These are phyloP conservation scores for Muntiacus reevesi DNA, from an alignment of 2,113 vertebrate genomes.

Conservation along the genomic window DNA sequence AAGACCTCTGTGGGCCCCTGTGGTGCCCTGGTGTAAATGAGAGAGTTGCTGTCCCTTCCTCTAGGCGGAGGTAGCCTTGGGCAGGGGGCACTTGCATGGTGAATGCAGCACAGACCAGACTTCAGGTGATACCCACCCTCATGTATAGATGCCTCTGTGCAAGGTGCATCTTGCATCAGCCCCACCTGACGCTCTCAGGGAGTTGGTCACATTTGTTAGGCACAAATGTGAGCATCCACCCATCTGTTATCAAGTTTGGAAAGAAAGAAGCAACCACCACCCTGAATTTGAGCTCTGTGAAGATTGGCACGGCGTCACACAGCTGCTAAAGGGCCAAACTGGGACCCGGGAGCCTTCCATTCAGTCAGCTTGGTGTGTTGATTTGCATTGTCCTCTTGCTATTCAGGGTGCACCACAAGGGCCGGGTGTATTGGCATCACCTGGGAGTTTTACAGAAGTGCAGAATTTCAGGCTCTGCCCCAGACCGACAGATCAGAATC, in stretches of 20 bases:
- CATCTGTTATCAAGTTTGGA: not conserved
- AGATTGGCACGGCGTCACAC: not conserved
- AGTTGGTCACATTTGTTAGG: not conserved
- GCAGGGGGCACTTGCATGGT: not conserved
- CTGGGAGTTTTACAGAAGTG: not conserved
- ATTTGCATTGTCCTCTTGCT: not conserved
- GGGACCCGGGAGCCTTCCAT: not conserved
- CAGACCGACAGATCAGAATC: not conserved
- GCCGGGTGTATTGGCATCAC: not conserved
- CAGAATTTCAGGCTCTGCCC: not conserved
- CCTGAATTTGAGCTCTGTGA: not conserved
- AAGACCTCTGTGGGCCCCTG: not conserved
- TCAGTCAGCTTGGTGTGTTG: accelerated
- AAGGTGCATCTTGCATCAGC: not conserved
- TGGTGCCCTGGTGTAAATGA: not conserved
- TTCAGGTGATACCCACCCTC: not conserved
- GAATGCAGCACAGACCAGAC: not conserved
- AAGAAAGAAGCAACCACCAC: not conserved
- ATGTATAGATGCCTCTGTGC: not conserved
- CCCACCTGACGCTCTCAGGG: not conserved
- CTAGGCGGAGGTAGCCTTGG: not conserved
- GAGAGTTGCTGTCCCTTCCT: not conserved
- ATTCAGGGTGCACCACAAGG: not conserved
- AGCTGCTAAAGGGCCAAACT: not conserved
- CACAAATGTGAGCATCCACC: not conserved